Evolutionary conservation across 2,888 invertebrate species (phyloP), one percentile per base, ranked within the genome.

Genomic region (Calameuta idolon): DNA sequence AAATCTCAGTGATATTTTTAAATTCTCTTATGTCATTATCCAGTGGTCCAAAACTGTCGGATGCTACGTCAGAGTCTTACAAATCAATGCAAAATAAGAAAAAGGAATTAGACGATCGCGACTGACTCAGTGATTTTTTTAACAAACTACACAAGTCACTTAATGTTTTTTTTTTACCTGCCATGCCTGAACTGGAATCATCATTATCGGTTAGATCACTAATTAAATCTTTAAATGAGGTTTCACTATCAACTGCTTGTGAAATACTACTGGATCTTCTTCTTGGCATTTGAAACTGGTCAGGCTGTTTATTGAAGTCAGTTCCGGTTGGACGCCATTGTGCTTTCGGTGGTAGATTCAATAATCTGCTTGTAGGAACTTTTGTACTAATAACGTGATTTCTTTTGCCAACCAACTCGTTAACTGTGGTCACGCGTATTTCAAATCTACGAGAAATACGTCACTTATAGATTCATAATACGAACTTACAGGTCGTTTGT

Each of bases 1-100:
- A 40, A 11, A 80, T 31, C n/a, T 79, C 73, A 4, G 77, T 79
- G 12, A 37, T 15, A 30, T 78, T 81, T 12, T 75, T 83, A 55
- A 69, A 4, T 30, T 68, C 23, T 34, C 71, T 31, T 23, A 34
- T 30, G 71, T 71, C 71, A 15, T 71, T 30, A 71, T 55, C 55
- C 55, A 55, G 55, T 55, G 23, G 34, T 71, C 34, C 71, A 71
- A 71, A 71, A 71, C 30, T 71, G 31, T 71, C 71, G 1, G 34
- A 33, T 34, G 31, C 34, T 71, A 34, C 12, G 71, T 34, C 34
- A 30, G 12, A 34, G 30, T 71, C 71, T 71, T 71, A 31, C 23
- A 23, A 55, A 55, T 55, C 9, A 55, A 55, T 23, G 23, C 9
- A 23, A 55, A 55, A 9, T 55, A 23, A 55, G 9, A 23, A 55